Base-by-base conservation (phyloP, 2,113 vertebrate genomes). In the Eolophus roseicapilla region DNA sequence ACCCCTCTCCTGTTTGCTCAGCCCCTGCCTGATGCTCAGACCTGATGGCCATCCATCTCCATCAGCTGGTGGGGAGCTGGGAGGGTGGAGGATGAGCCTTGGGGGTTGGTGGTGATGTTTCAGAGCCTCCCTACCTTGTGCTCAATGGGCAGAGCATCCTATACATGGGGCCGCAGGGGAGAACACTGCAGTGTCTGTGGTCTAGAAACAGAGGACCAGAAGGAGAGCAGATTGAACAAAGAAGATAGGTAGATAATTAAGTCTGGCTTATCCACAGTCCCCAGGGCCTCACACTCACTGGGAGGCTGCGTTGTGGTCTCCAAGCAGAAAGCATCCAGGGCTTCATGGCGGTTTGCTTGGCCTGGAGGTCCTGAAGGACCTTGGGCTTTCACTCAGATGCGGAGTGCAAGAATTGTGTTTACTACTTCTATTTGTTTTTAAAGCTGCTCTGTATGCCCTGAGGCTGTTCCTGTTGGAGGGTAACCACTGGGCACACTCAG, bases 231-330 rank as follows among this genome's bases (percentile, higher is more conserved):
- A 93, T 43, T 41, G 31, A 64, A 64, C 5, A 39, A 35, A 21
- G 62, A 71, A 57, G 71, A 41, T 3, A 20, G 35, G 52, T 7
- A 21, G 24, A 43, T 71, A 46, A 52, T 93, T 71, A 77, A 80
- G 19, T 15, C 82, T 76, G 85, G 18, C 6, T 92, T 65, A 62
- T 53, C 39, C 21, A 6, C 70, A 63, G 49, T 75, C 62, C 80
- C 29, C 6, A 4, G 23, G 46, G 90, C 12, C 24, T 81, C 1
- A 1, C 17, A 2, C 35, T 62, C 0, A 0, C 74, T 2, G 15
- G 55, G 73, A 63, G 47, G 50, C 78, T 41, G 35, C 0, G 0
- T 35, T 5, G 0, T 13, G 60, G 25, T 64, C 71, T 35, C 3
- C 68, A 60, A 0, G 0, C 29, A 57, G 91, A 71, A 41, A 31